A percentile compares a stretch with the other conserved stretches of the same genome.
phyloP scores from a whole-genome alignment of 2,113 vertebrate species.

The Corydoras maculifer region DNA sequence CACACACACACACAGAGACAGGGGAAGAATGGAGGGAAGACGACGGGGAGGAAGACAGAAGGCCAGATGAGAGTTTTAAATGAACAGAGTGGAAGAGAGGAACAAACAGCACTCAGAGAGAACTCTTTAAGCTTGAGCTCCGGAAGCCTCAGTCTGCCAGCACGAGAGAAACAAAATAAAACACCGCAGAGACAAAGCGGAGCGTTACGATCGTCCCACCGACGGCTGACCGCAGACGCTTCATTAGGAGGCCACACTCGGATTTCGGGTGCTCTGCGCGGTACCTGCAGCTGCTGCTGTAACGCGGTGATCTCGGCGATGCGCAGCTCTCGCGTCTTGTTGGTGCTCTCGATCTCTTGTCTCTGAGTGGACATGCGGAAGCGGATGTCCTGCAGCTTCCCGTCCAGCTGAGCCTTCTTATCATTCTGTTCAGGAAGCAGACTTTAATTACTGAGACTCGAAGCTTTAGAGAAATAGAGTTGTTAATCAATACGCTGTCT shows the following conservation, averaged over 20 bases:
- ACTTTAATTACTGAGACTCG: no score
- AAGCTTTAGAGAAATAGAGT: no score
- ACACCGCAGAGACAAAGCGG: not conserved
- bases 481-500: not conserved
- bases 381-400: slow-evolving; percentile 91
- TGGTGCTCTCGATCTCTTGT: slow-evolving; percentile 92
- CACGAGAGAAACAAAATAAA: slow-evolving; percentile 22
- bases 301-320: slow-evolving; percentile 93
- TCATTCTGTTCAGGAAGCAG: slow-evolving; percentile 70
- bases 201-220: not conserved
- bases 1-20: not conserved
- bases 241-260: no score
- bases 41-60: not conserved
- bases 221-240: no score
- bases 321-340: slow-evolving; percentile 85
- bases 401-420: slow-evolving; percentile 90
- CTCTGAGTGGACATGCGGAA: slow-evolving; percentile 85
- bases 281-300: slow-evolving; percentile 91
- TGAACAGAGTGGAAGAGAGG: not conserved
- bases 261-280: no score
- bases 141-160: slow-evolving; percentile 23
- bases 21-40: not conserved
- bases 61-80: not conserved
- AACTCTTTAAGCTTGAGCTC: slow-evolving; percentile 26
- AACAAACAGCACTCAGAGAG: slow-evolving; percentile 4